Conservation (phyloP, 2,888 invertebrate genomes). For the Elgonia sp. region DNA sequence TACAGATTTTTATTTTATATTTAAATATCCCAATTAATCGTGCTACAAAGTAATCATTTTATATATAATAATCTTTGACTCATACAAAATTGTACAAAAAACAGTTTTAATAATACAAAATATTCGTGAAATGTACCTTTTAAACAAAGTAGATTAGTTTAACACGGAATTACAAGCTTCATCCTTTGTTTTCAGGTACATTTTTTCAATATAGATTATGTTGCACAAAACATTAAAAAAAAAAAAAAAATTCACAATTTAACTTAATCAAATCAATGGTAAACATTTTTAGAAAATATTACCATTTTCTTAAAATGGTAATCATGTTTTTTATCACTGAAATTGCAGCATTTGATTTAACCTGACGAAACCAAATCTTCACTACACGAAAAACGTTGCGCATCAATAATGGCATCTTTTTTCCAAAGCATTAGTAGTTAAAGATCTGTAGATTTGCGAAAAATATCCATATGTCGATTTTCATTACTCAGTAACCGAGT, state of each 20-base stretch:
- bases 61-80: neutral
- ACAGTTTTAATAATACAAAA: neutral
- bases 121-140: neutral
- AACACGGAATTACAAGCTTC: neutral
- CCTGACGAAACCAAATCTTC: neutral
- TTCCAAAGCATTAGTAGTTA: constrained; percentile 9
- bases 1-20: neutral
- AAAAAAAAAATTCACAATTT: too few species aligned
- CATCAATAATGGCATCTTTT: neutral
- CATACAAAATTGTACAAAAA: neutral
- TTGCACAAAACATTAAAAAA: too few species aligned
- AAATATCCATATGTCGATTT: constrained; percentile 13
- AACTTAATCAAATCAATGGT: too few species aligned
- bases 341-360: neutral
- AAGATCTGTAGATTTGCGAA: constrained; percentile 3
- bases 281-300: too few species aligned
- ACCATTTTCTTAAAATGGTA: too few species aligned
- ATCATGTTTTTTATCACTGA: too few species aligned
- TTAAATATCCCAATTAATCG: neutral
- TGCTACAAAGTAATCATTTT: neutral
- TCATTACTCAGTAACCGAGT: neutral
- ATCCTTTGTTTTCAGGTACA: neutral
- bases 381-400: neutral
- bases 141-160: neutral
- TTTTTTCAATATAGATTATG: too few species aligned